Conservation (phyloP, 2,797 vertebrate genomes). For the Characodon lateralis region DNA sequence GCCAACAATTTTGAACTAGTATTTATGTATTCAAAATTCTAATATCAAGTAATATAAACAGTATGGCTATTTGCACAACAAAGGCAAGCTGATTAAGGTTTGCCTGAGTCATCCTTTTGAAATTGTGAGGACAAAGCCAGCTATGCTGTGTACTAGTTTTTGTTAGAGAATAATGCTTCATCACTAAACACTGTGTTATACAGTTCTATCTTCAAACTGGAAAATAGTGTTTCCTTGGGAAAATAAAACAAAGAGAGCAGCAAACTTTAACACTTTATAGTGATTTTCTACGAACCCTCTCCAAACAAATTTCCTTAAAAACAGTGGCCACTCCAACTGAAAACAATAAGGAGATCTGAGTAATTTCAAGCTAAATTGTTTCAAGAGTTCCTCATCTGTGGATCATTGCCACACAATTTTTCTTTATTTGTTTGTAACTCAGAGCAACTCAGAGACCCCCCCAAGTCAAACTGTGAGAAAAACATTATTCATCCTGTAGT, state of each 20-base stretch:
- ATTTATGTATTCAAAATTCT: conserved; percentile 42
- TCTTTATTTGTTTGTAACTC: conserved; percentile 27
- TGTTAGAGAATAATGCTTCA: conserved; percentile 9
- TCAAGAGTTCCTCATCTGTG: conserved; percentile 18
- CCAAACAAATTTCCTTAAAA: conserved; percentile 12
- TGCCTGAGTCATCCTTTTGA: conserved; percentile 23
- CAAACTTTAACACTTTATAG: conserved; percentile 33
- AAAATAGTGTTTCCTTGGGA: background rate
- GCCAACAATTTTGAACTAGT: conserved; percentile 24
- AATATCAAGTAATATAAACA: conserved; percentile 6
- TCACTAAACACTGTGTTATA: conserved; percentile 2
- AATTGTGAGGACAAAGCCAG: conserved; percentile 28
- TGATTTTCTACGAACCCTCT: conserved; percentile 16
- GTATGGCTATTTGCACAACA: conserved; percentile 1
- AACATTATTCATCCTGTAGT: conserved; percentile 3
- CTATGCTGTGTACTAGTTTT: background rate
- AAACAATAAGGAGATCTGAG: conserved; percentile 21
- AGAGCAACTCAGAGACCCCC: conserved; percentile 10
- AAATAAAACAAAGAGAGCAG: conserved; percentile 37
- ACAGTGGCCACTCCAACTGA: conserved; percentile 22
- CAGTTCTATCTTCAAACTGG: background rate
- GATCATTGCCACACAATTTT: conserved; percentile 28
- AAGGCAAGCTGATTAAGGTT: conserved; percentile 18
- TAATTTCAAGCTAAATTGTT: conserved; percentile 33
- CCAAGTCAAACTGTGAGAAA: conserved; percentile 6